Evolutionary conservation across 2,113 vertebrate genomes (phyloP), one percentile per base, ranked within the genome.

Genomic region (Microcebus murinus): DNA sequence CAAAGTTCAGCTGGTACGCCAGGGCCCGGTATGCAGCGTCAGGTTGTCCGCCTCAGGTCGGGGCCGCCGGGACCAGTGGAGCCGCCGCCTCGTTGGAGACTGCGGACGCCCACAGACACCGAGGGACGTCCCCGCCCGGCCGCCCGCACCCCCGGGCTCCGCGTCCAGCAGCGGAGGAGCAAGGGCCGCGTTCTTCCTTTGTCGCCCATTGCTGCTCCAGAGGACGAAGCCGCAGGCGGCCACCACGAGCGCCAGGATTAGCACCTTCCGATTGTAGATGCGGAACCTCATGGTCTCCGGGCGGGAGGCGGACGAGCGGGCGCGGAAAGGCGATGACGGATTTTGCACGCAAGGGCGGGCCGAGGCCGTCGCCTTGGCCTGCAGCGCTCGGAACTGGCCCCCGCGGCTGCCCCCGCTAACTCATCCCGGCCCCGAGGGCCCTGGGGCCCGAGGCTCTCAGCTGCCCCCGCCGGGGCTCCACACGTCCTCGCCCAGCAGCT

Each of bases 1-100:
- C 99, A 92, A 99, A 99, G 99, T 99, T 99, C 77, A 99, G 97
- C 86, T 99, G 99, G 98, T 99, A 99, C 86, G 99, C 99, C 9
- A 99, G 99, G n/a, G 99, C 99, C 11, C 99, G 98, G 98, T 99
- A 99, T 98, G 99, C 97, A 99, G 95, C 63, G 99, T 99, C 90
- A 98, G 97, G 98, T 99, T 99, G 97, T 99, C 99, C 0, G 96
- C 97, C 82, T 99, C 96, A 0, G 96, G 94, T 90, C 98, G 94
- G 95, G 74, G 18, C 11, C 0, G n/a, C 31, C 6, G 94, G 70
- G 10, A 90, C 93, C 74, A 96, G 95, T 59, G 98, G 98, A 80
- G 9, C 55, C 12, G 65, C 85, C 83, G 87, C 98, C 17, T 97
- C 95, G 98, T 93, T 85, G 98, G 98, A 17, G 98, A 98, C 98